phyloP scores from a whole-genome alignment of 1,140 invertebrate species.

The Plectrocnemia conspersa region DNA sequence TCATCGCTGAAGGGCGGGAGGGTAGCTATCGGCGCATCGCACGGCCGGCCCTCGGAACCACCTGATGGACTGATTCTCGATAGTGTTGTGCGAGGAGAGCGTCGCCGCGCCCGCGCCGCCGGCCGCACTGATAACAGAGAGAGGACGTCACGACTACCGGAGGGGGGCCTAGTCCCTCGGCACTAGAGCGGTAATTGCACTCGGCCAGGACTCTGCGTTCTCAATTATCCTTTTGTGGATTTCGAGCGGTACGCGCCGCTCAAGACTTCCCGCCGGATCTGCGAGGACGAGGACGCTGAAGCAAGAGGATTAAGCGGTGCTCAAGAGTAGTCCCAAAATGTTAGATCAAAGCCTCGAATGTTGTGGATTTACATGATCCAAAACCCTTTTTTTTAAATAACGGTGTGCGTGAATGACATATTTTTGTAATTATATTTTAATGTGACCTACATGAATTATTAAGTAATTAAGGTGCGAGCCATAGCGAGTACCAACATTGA shows the following conservation, averaged over 20 bases:
- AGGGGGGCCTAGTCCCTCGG: not conserved
- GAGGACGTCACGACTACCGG: slow-evolving; percentile 1
- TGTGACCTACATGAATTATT: no score
- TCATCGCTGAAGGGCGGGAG: slow-evolving; percentile 41
- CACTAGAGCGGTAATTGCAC: not conserved
- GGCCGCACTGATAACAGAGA: slow-evolving; percentile 5
- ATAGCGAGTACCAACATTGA: no score
- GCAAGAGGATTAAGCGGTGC: no score
- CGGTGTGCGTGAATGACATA: no score
- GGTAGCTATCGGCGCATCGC: not conserved
- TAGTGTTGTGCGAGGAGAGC: not conserved
- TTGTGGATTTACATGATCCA: no score
- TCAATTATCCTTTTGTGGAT: slow-evolving; percentile 5
- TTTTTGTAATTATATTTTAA: no score
- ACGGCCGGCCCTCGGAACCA: not conserved
- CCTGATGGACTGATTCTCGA: not conserved
- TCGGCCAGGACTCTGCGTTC: slow-evolving; percentile 4
- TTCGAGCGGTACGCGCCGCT: not conserved
- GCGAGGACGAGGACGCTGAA: no score
- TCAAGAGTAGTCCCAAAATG: no score
- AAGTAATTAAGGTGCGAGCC: no score
- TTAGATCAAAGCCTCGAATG: no score
- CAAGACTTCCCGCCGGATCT: slow-evolving; percentile 9
- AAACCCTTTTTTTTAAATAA: no score
- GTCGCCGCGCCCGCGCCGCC: not conserved